Evolutionary conservation across 2,113 vertebrate genomes (phyloP).

Genomic region (Actenoides hombroni): DNA sequence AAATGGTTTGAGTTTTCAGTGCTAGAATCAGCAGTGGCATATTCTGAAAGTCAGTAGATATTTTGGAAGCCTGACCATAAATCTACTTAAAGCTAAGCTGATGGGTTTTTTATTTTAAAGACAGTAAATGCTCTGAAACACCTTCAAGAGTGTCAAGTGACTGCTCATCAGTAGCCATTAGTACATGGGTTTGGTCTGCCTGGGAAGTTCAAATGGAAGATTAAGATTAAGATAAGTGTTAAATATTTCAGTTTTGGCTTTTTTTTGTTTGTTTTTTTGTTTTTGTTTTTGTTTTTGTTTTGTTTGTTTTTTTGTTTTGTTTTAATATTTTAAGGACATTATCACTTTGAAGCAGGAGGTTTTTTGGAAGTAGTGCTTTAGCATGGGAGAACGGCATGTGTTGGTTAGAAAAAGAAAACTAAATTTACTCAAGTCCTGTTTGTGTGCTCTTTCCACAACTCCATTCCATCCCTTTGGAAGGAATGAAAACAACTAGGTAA

Average conservation of each 20-base stretch:
- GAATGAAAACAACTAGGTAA: conserved; percentile 23
- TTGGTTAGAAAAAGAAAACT: neutral
- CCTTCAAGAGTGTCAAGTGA: neutral
- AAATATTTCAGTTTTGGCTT: neutral
- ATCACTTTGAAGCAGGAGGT: neutral
- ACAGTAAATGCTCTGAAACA: neutral
- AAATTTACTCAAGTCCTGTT: neutral
- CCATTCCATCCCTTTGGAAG: neutral
- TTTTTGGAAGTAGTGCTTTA: neutral
- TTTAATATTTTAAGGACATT: neutral
- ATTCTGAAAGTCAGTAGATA: neutral
- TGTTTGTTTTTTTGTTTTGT: neutral
- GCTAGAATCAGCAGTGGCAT: neutral
- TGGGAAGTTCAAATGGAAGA: neutral
- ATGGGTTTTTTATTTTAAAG: neutral
- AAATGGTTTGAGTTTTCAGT: neutral
- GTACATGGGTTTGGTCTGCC: neutral
- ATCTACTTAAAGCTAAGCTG: neutral
- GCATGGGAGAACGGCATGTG: neutral
- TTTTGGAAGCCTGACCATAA: neutral
- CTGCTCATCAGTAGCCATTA: neutral
- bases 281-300: neutral
- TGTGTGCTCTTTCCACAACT: neutral
- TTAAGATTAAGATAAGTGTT: neutral
- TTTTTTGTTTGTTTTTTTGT: no score